Conservation (phyloP, 2,888 invertebrate genomes). For the Caenorhabditis parvicauda region DNA sequence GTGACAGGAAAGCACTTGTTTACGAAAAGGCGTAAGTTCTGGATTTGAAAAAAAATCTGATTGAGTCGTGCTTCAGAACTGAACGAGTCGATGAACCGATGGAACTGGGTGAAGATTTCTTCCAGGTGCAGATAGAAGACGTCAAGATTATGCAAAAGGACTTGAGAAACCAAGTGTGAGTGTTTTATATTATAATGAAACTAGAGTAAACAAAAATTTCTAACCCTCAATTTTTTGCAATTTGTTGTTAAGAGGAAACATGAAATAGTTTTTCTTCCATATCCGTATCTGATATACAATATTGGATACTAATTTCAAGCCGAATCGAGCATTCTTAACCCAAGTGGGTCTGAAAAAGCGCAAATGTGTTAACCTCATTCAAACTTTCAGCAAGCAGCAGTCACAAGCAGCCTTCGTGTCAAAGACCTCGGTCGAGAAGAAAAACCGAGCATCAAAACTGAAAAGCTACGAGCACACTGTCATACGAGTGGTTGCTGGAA, state of each 20-base stretch:
- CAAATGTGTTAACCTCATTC: not conserved
- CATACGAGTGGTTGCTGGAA: conserved; percentile 39
- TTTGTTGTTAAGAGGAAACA: too few species aligned
- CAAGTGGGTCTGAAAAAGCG: too few species aligned
- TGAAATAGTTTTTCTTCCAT: too few species aligned
- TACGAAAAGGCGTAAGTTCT: conserved; percentile 18
- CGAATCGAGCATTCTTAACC: too few species aligned
- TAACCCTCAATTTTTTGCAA: too few species aligned
- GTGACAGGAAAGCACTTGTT: conserved; percentile 31
- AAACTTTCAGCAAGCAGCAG: conserved; percentile 26
- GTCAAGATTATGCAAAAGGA: conserved; percentile 35
- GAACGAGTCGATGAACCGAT: conserved; percentile 12
- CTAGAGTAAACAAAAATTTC: too few species aligned
- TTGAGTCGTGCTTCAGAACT: not conserved
- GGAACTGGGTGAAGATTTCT: conserved; percentile 43
- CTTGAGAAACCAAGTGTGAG: conserved; percentile 36
- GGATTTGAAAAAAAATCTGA: not conserved
- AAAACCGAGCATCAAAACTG: conserved; percentile 42
- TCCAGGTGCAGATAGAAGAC: conserved; percentile 42
- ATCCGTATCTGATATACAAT: too few species aligned
- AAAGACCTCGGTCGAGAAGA: conserved; percentile 26
- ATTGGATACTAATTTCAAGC: too few species aligned
- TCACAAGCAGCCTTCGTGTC: conserved; percentile 42
- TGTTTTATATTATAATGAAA: not conserved
- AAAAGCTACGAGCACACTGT: conserved; percentile 46